A percentile compares a stretch with the other conserved stretches of the same genome.
These are phyloP conservation scores for Sylvicola cinctus DNA, from an alignment of 2,888 invertebrate species.

Conservation along the genomic window DNA sequence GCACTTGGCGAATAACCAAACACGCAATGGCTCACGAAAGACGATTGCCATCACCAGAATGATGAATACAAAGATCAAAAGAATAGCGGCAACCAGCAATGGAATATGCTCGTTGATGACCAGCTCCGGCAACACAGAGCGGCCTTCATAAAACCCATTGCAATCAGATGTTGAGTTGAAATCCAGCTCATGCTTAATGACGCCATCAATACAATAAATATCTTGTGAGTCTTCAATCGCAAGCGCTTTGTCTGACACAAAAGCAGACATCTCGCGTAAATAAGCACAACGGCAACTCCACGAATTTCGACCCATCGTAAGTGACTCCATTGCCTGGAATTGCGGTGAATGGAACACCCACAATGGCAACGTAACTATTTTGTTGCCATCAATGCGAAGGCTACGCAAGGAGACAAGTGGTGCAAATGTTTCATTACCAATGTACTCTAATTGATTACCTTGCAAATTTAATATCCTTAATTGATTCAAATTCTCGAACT, in stretches of 20 bases:
- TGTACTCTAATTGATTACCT: constrained; percentile 59
- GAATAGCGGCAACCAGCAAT: constrained; percentile 59
- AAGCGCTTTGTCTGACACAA: constrained; percentile 63
- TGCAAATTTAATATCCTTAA: constrained; percentile 69
- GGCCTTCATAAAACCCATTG: constrained; percentile 69
- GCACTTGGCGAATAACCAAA: constrained; percentile 74
- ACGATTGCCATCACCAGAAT: constrained; percentile 59
- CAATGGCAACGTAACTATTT: constrained; percentile 57
- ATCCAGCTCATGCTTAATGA: constrained; percentile 56
- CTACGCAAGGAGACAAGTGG: constrained; percentile 58
- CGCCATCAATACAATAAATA: constrained; percentile 55
- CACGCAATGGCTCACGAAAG: constrained; percentile 64
- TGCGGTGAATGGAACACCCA: constrained; percentile 38
- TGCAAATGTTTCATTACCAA: constrained; percentile 60
- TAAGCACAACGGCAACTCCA: constrained; percentile 88
- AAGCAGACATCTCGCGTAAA: constrained; percentile 63
- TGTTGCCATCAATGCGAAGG: constrained; percentile 67
- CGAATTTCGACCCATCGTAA: constrained; percentile 51
- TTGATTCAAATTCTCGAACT: constrained; percentile 62
- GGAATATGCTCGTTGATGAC: constrained; percentile 64
- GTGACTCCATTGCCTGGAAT: constrained; percentile 22
- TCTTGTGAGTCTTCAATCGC: constrained; percentile 63
- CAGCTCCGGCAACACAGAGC: constrained; percentile 55
- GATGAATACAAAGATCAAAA: constrained; percentile 53
- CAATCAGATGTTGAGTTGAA: constrained; percentile 63